Base-by-base conservation (phyloP, 2,113 vertebrate species). In the Rhadina sibilatrix region DNA sequence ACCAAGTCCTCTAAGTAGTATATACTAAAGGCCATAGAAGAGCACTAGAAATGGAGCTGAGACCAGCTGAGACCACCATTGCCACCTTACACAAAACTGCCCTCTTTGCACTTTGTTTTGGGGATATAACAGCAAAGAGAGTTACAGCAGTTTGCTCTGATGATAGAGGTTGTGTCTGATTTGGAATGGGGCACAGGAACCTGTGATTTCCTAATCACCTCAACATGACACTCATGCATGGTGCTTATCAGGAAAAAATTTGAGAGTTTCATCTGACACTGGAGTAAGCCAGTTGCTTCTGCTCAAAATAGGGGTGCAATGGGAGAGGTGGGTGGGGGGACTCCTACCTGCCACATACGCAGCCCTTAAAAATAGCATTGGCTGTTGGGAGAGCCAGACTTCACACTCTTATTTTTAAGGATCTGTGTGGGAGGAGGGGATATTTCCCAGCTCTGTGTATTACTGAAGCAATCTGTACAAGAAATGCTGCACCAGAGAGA, bases 361-460 rank as follows among this genome's bases (percentile, higher is more conserved):
- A 92, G 25, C 11, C 46, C 53, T 93, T 89, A 93, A 93, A 96
- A 94, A 96, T 94, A 97, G 90, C 25, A 10, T 7, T 90, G 92
- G 52, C 96, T 92, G 72, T 89, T 93, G 88, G 92, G 96, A 97
- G 88, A 96, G 90, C 88, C 96, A 96, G 94, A 93, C 90, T 96
- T 96, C 92, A 92, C 93, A 92, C 90, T 77, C 64, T 78, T 96
- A 94, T 96, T 95, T 97, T 95, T 95, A 90, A 95, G 94, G 60
- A 87, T 95, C 52, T 91, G 76, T 47, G 93, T 97, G 79, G 96
- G 96, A 92, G 85, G 64, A 90, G 83, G 92, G 96, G 94, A 94
- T 94, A 90, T 97, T 94, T 96, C 96, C 94, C 94, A 71, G 90
- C 75, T 87, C 81, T 93, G 92, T 71, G 74, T 92, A 92, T 95